phyloP scores from a whole-genome alignment of 23 tunicate genomes.

The Ascidia mentula region DNA sequence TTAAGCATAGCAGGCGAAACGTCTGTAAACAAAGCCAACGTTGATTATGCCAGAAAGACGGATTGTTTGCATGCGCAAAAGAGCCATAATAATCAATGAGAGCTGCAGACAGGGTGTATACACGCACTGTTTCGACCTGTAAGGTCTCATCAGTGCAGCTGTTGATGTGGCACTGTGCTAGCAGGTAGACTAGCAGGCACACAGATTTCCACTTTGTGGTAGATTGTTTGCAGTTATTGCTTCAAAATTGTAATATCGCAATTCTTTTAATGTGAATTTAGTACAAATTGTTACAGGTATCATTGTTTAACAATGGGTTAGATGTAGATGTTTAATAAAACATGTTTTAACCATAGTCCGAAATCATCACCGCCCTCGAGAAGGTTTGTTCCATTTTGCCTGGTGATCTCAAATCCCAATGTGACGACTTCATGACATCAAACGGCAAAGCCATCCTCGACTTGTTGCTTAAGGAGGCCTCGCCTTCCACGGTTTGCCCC shows the following conservation, averaged over 20 bases:
- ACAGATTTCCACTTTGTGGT: no score
- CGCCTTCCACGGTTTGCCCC: constrained; percentile 48
- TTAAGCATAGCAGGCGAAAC: no score
- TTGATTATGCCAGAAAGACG: no score
- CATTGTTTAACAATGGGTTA: background rate
- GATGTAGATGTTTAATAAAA: background rate
- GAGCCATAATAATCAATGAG: no score
- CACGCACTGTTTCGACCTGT: no score
- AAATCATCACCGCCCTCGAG: constrained; percentile 51
- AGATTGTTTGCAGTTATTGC: background rate
- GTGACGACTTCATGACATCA: constrained; percentile 41
- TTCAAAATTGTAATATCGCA: background rate
- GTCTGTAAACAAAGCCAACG: no score
- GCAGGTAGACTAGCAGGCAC: no score
- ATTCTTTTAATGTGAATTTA: background rate
- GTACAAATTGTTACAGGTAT: background rate
- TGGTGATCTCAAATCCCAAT: constrained; percentile 30
- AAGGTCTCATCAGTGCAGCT: no score
- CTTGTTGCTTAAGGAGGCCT: constrained; percentile 37
- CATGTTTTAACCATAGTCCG: constrained; percentile 57
- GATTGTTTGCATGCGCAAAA: no score
- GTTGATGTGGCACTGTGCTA: no score
- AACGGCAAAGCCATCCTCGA: constrained; percentile 50
- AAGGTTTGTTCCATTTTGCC: constrained; percentile 61
- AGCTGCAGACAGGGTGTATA: no score